phyloP scores from a whole-genome alignment of 1,140 invertebrate genomes.

The Sarcophaga bullata region DNA sequence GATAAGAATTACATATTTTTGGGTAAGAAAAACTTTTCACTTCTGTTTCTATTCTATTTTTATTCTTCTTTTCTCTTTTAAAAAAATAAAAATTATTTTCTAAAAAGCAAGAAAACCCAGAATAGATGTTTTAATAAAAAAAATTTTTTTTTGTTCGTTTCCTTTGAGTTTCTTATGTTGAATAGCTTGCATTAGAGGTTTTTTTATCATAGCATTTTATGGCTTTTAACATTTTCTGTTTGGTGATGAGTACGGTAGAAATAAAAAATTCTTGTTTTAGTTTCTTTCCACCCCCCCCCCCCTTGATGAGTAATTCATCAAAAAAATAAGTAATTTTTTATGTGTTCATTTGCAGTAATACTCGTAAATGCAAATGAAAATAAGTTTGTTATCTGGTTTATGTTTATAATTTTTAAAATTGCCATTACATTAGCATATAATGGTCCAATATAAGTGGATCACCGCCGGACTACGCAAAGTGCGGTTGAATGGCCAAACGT shows the following conservation, averaged over 20 bases:
- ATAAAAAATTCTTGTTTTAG: too few relatives aligned
- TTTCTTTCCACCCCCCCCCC: too few relatives aligned
- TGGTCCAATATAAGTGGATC: not conserved
- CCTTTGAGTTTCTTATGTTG: not conserved
- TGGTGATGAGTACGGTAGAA: not conserved
- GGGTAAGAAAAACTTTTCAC: too few relatives aligned
- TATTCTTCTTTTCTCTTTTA: too few relatives aligned
- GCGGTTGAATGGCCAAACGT: too few relatives aligned
- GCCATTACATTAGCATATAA: not conserved
- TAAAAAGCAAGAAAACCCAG: too few relatives aligned
- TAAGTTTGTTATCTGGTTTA: constrained; percentile 10
- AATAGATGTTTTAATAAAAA: not conserved
- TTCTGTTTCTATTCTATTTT: too few relatives aligned
- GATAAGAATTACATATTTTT: not conserved
- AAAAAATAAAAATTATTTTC: too few relatives aligned
- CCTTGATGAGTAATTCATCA: not conserved
- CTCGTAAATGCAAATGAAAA: not conserved
- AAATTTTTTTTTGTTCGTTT: not conserved
- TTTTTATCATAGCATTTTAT: not conserved
- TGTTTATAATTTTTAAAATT: not conserved
- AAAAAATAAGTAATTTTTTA: constrained; percentile 5
- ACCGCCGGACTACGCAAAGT: too few relatives aligned
- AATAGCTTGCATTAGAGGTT: not conserved
- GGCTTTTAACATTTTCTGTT: not conserved
- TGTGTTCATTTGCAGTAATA: constrained; percentile 5